Evolutionary conservation across 2,888 invertebrate species (phyloP).

Genomic region (Melangyna quadrimaculata): DNA sequence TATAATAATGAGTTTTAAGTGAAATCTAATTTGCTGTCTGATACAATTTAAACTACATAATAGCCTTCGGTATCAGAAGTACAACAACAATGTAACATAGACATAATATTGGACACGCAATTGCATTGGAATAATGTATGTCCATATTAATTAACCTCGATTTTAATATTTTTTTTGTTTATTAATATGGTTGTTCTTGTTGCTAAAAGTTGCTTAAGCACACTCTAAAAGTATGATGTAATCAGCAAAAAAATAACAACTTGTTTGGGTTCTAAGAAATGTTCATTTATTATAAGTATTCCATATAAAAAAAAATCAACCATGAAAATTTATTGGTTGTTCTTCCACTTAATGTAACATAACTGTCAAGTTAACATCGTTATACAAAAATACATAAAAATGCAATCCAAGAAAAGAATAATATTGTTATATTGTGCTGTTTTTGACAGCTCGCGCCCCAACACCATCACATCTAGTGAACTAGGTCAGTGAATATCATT

Average conservation of each 20-base stretch:
- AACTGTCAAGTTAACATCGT: conserved; percentile 42
- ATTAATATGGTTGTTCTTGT: conserved; percentile 1
- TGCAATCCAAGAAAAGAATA: neutral
- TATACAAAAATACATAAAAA: conserved; percentile 34
- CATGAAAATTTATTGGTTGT: neutral
- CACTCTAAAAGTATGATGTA: neutral
- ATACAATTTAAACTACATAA: conserved; percentile 17
- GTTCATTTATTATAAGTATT: conserved; percentile 14
- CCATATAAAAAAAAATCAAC: neutral
- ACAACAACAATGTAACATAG: conserved; percentile 15
- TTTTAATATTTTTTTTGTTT: conserved; percentile 40
- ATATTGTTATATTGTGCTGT: neutral
- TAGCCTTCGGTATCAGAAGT: conserved; percentile 18
- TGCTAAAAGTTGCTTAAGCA: conserved; percentile 5
- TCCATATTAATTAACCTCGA: conserved; percentile 57
- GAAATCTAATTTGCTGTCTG: no score
- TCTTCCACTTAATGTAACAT: conserved; percentile 12
- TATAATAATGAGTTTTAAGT: no score
- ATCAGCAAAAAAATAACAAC: neutral
- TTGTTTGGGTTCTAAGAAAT: neutral
- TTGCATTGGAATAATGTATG: conserved; percentile 42
- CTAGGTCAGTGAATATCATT: conserved; percentile 59
- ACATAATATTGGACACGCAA: conserved; percentile 34
- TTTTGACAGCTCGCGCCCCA: conserved; percentile 18
- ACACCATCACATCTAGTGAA: conserved; percentile 33